phyloP scores from a whole-genome alignment of 2,888 invertebrate genomes.

The Nomada flava region DNA sequence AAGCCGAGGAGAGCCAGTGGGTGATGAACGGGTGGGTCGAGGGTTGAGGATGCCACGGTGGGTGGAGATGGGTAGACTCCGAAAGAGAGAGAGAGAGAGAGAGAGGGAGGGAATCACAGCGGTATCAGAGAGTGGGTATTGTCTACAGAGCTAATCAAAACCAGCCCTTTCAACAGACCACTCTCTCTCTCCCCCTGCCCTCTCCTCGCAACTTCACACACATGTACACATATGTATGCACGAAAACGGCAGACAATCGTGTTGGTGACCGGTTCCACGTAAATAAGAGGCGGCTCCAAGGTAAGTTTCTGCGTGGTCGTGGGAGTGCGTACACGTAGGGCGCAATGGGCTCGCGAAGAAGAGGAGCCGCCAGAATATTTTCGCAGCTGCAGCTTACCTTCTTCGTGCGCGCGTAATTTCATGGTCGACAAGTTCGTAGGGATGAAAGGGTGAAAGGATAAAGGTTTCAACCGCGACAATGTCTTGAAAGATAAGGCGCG shows the following conservation, averaged over 20 bases:
- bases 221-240: constrained; percentile 30
- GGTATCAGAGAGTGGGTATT: constrained; percentile 82
- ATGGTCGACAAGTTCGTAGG: constrained; percentile 48
- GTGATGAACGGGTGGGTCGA: constrained; percentile 51
- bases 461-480: constrained; percentile 28
- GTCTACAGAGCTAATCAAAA: constrained; percentile 84
- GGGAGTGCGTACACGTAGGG: neutral
- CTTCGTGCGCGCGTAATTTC: constrained; percentile 49
- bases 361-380: constrained; percentile 41
- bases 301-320: constrained; percentile 52
- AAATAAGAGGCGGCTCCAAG: constrained; percentile 64
- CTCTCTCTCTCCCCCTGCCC: constrained; percentile 60
- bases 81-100: constrained; percentile 40
- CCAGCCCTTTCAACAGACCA: constrained; percentile 83
- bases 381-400: constrained; percentile 36
- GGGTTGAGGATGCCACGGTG: constrained; percentile 35
- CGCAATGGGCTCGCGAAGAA: constrained; percentile 7
- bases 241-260: constrained; percentile 13
- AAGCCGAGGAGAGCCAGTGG: constrained; percentile 63
- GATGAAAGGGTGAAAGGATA: constrained; percentile 51
- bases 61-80: constrained; percentile 46
- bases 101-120: constrained; percentile 74
- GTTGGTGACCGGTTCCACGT: constrained; percentile 55
- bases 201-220: constrained; percentile 16
- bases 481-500: constrained; percentile 26